Percentiles rank a stretch among this genome's conserved stretches.
phyloP scores from a whole-genome alignment of 2,888 invertebrate genomes.

The Idaea straminata region DNA sequence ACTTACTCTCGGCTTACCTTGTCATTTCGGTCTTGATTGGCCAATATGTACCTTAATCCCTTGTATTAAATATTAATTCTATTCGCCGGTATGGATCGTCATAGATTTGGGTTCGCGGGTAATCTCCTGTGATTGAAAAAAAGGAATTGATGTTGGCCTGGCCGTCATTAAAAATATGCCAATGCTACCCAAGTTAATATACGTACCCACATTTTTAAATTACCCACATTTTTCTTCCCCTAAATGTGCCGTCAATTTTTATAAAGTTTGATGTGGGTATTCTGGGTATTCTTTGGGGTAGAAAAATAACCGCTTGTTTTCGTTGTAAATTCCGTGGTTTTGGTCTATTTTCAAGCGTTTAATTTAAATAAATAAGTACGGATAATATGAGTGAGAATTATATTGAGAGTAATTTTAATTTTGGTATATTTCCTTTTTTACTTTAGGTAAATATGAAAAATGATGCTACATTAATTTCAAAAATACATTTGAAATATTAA shows the following conservation, averaged over 20 bases:
- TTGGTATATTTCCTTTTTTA: no score
- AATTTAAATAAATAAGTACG: not conserved
- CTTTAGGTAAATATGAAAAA: no score
- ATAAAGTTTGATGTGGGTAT: not conserved
- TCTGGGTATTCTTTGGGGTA: not conserved
- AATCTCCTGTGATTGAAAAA: constrained; percentile 27
- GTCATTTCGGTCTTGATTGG: constrained; percentile 41
- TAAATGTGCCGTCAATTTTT: not conserved
- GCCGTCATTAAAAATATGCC: constrained; percentile 22
- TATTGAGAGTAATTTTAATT: no score
- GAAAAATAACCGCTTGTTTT: not conserved
- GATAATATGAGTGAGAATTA: not conserved
- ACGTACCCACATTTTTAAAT: not conserved
- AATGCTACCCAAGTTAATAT: constrained; percentile 14
- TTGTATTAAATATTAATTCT: constrained; percentile 31
- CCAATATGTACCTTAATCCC: constrained; percentile 43
- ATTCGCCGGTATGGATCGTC: constrained; percentile 8
- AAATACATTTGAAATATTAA: no score
- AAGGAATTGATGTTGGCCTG: constrained; percentile 19
- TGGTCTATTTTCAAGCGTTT: not conserved
- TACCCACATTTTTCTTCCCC: not conserved
- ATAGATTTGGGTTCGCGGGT: constrained; percentile 15
- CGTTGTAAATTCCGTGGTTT: not conserved
- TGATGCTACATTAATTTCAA: no score
- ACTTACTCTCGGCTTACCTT: constrained; percentile 50